These are phyloP conservation scores for Melanogrammus aeglefinus DNA, from an alignment of 2,797 vertebrate genomes.

Conservation along the genomic window DNA sequence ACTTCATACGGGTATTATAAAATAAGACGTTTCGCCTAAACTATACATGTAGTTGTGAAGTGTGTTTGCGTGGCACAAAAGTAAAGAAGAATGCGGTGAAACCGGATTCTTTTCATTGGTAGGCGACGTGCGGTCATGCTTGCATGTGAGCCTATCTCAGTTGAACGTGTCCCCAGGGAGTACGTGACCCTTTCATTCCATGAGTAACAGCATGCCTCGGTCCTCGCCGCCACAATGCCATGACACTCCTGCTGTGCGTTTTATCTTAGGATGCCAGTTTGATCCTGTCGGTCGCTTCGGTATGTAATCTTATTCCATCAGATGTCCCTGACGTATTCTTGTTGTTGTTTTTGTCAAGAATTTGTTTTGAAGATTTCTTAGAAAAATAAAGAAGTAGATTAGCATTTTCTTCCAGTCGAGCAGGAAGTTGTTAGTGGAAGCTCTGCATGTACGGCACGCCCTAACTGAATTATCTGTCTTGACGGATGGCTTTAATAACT, in stretches of 20 bases:
- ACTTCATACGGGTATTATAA: neutral
- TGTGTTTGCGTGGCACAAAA: neutral
- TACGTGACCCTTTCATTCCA: conserved; percentile 35
- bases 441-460: neutral
- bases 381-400: neutral
- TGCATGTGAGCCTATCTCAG: conserved; percentile 1
- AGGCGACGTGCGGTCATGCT: conserved; percentile 13
- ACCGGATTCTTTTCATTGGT: conserved; percentile 39
- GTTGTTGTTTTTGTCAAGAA: neutral
- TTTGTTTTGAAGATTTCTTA: neutral
- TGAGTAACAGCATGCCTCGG: conserved; percentile 15
- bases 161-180: conserved; percentile 8
- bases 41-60: neutral
- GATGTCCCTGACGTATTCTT: neutral
- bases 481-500: neutral
- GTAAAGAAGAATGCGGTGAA: conserved; percentile 38
- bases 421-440: neutral
- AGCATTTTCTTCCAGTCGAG: neutral
- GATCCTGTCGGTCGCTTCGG: neutral
- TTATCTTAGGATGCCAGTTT: neutral
- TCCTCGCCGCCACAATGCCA: neutral
- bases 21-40: neutral
- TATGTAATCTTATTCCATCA: neutral
- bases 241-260: conserved; percentile 14
- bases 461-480: neutral